Base-by-base conservation (phyloP, 2,797 vertebrate genomes). In the Rachycentron canadum region DNA sequence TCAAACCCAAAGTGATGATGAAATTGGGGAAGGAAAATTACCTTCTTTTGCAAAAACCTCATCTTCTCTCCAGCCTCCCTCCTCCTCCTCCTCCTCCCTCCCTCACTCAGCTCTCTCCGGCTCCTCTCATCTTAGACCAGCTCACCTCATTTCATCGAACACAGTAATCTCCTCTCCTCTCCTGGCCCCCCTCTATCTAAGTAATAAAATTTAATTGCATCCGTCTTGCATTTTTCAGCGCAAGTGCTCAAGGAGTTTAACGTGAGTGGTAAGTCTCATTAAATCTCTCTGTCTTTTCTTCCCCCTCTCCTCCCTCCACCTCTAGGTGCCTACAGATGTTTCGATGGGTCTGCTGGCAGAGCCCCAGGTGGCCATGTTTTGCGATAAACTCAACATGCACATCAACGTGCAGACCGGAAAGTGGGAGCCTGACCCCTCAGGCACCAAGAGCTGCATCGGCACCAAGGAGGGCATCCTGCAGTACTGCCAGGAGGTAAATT, bases 321-420 rank as follows among this genome's bases (percentile, higher is more conserved):
- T 1, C 67, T 95, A 95, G 95, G 93, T 96, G 74, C 94, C 95
- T 19, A 90, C 93, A 28, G 94, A 95, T 72, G 93, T 94, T 76
- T 93, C 93, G 0, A 92, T 93, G 90, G 93, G 94, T 67, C 87
- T 94, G 79, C 75, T 99, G 82, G 97, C 97, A 0, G 98, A 99
- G 90, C 98, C 98, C 76, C 98, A 99, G 56, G 96, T 99, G 76
- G 98, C 98, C 80, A 99, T 99, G 98, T 98, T 98, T 88, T 99
- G 98, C 49, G 96, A 95, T 30, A 99, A 98, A 93, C 95, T 98
- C 83, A 99, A 99, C 91, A 99, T 99, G 98, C 98, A 99, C 34
- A 96, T 99, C 91, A 97, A 98, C 40, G 96, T 99, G 84, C 97
- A 99, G 95, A 99, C 95, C n/a, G 97, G 98, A 57, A 98, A 98